phyloP scores from a whole-genome alignment of 2,113 vertebrate genomes.

The Aepyceros melampus region DNA sequence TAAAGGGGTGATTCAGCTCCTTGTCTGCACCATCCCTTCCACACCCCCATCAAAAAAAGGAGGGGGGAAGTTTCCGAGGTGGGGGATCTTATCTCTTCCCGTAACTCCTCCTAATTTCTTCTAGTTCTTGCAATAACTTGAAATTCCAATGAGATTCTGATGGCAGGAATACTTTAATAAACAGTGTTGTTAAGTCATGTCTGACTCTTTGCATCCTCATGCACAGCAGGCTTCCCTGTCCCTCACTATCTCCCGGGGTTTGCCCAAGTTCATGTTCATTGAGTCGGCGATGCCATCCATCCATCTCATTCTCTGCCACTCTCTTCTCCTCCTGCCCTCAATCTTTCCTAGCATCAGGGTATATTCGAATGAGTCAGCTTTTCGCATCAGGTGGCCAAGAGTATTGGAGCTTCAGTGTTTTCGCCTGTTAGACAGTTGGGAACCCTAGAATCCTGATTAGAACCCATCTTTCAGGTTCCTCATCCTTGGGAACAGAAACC shows the following conservation, averaged over 20 bases:
- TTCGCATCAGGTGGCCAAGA: neutral
- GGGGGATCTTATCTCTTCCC: neutral
- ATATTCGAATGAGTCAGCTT: neutral
- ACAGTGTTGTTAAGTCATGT: neutral
- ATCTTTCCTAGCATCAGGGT: neutral
- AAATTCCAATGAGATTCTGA: neutral
- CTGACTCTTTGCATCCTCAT: neutral
- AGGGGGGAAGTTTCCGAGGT: neutral
- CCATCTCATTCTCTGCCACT: neutral
- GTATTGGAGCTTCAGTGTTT: neutral
- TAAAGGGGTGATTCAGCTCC: neutral
- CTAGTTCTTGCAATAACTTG: neutral
- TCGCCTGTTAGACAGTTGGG: neutral
- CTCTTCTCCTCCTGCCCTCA: neutral
- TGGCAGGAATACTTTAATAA: neutral
- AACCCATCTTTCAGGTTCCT: neutral
- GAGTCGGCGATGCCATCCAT: neutral
- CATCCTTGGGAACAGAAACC: neutral
- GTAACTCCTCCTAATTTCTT: neutral
- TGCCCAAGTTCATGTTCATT: neutral
- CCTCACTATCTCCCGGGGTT: neutral
- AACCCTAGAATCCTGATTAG: neutral
- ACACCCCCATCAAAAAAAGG: fast-evolving
- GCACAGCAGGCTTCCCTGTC: neutral
- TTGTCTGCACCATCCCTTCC: neutral